These are phyloP conservation scores for Oreochromis spilurus DNA, from an alignment of 2,113 vertebrate genomes.

Conservation along the genomic window DNA sequence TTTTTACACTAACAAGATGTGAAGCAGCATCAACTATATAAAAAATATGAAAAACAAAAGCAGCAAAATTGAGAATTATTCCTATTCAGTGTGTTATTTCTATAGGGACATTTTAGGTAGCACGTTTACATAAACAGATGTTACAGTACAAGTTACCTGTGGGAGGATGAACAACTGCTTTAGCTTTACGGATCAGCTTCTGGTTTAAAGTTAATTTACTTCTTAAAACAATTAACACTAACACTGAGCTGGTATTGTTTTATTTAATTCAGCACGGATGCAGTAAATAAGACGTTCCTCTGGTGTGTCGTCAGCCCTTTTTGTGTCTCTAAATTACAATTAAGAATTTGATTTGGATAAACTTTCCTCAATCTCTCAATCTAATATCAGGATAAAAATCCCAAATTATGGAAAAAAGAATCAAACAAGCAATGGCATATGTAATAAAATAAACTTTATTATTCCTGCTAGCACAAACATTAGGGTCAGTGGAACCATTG, in stretches of 20 bases:
- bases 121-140: neutral
- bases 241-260: neutral
- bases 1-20: neutral
- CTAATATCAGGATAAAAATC: neutral
- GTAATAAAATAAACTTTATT: neutral
- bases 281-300: neutral
- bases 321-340: neutral
- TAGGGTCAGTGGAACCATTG: neutral
- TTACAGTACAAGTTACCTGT: neutral
- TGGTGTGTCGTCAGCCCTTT: neutral
- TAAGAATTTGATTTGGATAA: neutral
- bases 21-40: neutral
- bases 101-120: neutral
- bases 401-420: neutral
- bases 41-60: neutral
- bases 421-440: neutral
- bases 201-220: neutral
- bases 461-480: neutral
- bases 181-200: neutral
- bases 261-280: neutral
- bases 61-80: neutral
- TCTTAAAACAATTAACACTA: neutral
- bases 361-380: neutral
- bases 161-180: neutral
- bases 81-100: neutral